phyloP scores from a whole-genome alignment of 2,797 vertebrate species.

The Percopsis omiscomaycus region DNA sequence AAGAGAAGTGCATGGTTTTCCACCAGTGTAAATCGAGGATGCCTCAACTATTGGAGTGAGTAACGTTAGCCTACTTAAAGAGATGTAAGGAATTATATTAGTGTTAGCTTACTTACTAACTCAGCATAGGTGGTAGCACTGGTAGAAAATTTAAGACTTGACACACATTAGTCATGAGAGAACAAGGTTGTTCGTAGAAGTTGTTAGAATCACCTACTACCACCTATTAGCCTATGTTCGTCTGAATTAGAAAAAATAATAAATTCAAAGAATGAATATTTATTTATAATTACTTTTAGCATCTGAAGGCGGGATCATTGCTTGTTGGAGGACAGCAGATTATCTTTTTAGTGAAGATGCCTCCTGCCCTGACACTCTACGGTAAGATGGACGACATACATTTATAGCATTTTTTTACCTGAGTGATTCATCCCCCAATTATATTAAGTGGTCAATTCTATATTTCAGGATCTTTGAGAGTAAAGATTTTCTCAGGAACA shows the following conservation, averaged over 20 bases:
- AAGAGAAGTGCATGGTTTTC: conserved; percentile 88
- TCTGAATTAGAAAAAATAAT: no score
- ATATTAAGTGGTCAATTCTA: background rate
- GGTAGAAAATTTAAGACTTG: background rate
- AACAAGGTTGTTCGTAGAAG: no score
- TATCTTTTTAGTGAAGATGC: conserved; percentile 91
- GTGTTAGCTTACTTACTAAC: background rate
- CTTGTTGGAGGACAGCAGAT: conserved; percentile 72
- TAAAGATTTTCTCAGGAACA: conserved; percentile 81
- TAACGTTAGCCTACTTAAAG: background rate
- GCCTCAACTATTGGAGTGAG: conserved; percentile 85
- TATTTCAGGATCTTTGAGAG: conserved; percentile 84
- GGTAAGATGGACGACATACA: conserved; percentile 76
- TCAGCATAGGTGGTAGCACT: background rate
- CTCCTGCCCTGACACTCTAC: conserved; percentile 82
- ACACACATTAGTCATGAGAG: background rate
- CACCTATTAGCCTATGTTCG: no score
- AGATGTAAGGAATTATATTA: background rate
- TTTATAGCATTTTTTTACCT: no score
- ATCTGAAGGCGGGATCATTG: conserved; percentile 74
- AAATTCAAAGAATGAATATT: no score
- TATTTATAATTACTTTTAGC: conserved; percentile 59
- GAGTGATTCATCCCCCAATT: background rate
- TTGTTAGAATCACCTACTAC: no score
- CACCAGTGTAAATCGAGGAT: conserved; percentile 72